Conservation (phyloP, 1,140 invertebrate species). For the Drosophila sproati region DNA sequence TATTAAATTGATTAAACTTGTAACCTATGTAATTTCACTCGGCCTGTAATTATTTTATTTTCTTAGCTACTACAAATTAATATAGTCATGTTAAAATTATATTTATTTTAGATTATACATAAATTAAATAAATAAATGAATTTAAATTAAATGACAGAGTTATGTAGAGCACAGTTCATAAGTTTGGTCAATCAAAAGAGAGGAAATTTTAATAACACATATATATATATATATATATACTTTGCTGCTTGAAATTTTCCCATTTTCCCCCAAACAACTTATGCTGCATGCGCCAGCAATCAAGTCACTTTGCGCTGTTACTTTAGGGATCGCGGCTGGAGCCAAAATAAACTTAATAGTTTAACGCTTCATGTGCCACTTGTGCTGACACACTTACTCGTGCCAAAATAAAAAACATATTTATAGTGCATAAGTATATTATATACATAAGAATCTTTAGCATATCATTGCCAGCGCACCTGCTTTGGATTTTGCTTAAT, state of each 20-base stretch:
- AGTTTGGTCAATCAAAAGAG: background rate
- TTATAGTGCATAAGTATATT: constrained; percentile 5
- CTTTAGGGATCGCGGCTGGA: background rate
- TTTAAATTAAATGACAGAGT: background rate
- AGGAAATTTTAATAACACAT: constrained; percentile 4
- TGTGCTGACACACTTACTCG: constrained; percentile 7
- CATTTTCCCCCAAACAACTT: constrained; percentile 5
- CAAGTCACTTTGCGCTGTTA: constrained; percentile 7
- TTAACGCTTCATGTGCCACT: constrained; percentile 71
- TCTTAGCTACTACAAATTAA: background rate
- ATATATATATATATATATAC: background rate
- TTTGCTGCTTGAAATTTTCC: background rate
- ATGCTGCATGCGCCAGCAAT: constrained; percentile 15
- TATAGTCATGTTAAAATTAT: background rate
- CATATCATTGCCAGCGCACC: constrained; percentile 34
- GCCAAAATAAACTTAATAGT: constrained; percentile 68
- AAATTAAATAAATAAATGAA: background rate
- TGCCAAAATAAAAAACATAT: background rate
- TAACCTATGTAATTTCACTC: background rate
- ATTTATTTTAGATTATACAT: too few relatives aligned
- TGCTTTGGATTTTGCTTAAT: constrained; percentile 35
- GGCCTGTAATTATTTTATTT: too few relatives aligned
- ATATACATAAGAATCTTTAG: constrained; percentile 33
- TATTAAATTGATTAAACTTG: background rate
- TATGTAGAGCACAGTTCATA: background rate